These are phyloP conservation scores for Drosophila rellima DNA, from an alignment of 2,888 invertebrate species.

Conservation along the genomic window DNA sequence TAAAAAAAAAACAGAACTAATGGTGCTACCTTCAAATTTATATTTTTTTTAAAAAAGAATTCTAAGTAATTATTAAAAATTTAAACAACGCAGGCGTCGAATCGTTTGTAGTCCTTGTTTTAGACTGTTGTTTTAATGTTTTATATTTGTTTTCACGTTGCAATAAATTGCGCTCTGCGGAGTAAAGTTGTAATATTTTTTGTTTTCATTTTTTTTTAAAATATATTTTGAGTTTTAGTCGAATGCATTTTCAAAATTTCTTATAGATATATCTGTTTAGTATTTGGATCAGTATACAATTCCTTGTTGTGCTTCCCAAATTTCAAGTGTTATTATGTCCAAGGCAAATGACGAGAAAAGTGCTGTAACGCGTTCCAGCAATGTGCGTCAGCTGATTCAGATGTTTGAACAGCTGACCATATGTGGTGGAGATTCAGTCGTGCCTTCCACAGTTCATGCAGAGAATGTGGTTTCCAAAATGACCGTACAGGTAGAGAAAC, in stretches of 20 bases:
- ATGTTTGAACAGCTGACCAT: slow-evolving; percentile 32
- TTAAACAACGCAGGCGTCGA: background rate
- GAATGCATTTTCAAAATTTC: background rate
- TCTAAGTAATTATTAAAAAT: too few species aligned
- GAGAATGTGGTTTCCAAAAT: background rate
- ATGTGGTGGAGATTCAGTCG: background rate
- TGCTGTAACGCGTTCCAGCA: background rate
- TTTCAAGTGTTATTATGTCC: slow-evolving; percentile 11
- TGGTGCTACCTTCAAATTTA: background rate
- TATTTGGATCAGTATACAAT: background rate
- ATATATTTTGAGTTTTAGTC: background rate
- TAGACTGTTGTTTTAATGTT: background rate
- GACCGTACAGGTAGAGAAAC: too few species aligned
- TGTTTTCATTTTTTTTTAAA: background rate
- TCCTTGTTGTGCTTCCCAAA: background rate
- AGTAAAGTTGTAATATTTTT: background rate
- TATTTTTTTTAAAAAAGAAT: too few species aligned
- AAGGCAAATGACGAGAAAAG: background rate
- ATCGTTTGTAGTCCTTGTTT: background rate
- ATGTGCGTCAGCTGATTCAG: slow-evolving; percentile 32
- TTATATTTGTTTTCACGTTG: background rate
- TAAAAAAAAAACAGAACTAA: background rate
- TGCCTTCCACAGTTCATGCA: background rate
- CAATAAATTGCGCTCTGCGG: background rate
- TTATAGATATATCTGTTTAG: background rate